Evolutionary conservation across 2,113 vertebrate species (phyloP), one percentile per base, ranked within the genome.

Genomic region (Mustela lutreola): DNA sequence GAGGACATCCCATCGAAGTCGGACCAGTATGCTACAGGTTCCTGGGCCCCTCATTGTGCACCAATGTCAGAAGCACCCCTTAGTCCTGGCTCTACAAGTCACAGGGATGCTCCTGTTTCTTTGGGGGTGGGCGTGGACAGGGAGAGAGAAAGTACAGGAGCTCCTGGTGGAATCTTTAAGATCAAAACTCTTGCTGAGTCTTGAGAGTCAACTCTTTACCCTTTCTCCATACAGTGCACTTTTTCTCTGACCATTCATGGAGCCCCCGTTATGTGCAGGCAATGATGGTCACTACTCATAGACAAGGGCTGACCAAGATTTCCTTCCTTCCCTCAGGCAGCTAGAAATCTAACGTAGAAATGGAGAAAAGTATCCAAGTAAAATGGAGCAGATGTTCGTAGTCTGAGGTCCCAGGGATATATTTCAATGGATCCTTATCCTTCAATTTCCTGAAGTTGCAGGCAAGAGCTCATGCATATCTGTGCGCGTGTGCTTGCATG

Each of bases 141-240:
- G 58, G 22, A 28, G 79, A 45, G 7, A 67, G 71, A 24, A 48
- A 63, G 31, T 6, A 7, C 2, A 8, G 65, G 33, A n/a, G 28
- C 26, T 8, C 3, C 22, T 2, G 33, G 10, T 33, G 26, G 4
- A 0, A 4, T 5, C 31, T 70, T 60, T 36, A 21, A 2, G 65
- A 33, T 7, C 11, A 33, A 33, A 11, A 4, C 28, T 22, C 10
- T 56, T 16, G 24, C 19, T 28, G 26, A 4, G 7, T 48, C n/a
- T 60, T 21, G 16, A 58, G 19, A 48, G 31, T 33, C 53, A 39
- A 26, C 0, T 3, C 9, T 33, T 36, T 76, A 56, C 22, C 4
- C 2, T 84, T 71, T 56, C 22, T 91, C 22, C 19, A 60, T 4
- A 21, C 0, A 7, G 21, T 73, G 14, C 28, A 10, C 65, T 89